These are phyloP conservation scores for Athripsodes cinereus DNA, from an alignment of 2,888 invertebrate genomes.

Conservation along the genomic window DNA sequence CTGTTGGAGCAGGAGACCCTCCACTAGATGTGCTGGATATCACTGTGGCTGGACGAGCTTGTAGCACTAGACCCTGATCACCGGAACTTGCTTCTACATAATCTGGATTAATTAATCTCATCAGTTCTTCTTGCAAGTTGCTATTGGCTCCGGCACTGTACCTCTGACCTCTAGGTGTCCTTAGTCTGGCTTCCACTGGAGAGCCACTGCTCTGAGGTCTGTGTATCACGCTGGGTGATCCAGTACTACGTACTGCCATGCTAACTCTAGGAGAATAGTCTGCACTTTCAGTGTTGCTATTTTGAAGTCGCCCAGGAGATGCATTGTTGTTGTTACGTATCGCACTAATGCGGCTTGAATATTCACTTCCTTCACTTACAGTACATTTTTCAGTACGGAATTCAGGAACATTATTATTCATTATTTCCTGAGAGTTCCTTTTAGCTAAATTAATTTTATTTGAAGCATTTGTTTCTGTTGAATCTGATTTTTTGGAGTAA, in stretches of 20 bases:
- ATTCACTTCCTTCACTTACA: slow-evolving; percentile 1
- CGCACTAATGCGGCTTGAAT: not conserved
- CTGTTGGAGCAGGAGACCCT: slow-evolving; percentile 34
- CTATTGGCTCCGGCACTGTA: slow-evolving; percentile 36
- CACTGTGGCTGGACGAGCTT: slow-evolving; percentile 60
- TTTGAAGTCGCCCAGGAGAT: not conserved
- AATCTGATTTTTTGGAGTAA: slow-evolving; percentile 13
- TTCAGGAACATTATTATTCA: slow-evolving; percentile 13
- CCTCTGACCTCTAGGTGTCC: slow-evolving; percentile 25
- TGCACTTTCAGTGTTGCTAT: not conserved
- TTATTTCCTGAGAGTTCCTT: slow-evolving; percentile 22
- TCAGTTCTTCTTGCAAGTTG: slow-evolving; percentile 76
- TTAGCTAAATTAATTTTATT: slow-evolving; percentile 12
- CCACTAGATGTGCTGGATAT: slow-evolving; percentile 56
- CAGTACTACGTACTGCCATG: not conserved
- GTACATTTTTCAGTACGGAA: slow-evolving; percentile 18
- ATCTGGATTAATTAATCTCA: slow-evolving; percentile 82
- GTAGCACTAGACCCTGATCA: slow-evolving; percentile 57
- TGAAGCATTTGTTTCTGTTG: not conserved
- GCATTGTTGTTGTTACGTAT: not conserved
- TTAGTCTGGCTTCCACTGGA: slow-evolving; percentile 39
- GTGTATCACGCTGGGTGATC: slow-evolving; percentile 8
- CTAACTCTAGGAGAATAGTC: not conserved
- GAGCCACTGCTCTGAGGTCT: slow-evolving; percentile 17
- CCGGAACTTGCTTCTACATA: slow-evolving; percentile 36